These are phyloP conservation scores for Lasaia peninsularis DNA, from an alignment of 1,140 invertebrate genomes.

Conservation along the genomic window DNA sequence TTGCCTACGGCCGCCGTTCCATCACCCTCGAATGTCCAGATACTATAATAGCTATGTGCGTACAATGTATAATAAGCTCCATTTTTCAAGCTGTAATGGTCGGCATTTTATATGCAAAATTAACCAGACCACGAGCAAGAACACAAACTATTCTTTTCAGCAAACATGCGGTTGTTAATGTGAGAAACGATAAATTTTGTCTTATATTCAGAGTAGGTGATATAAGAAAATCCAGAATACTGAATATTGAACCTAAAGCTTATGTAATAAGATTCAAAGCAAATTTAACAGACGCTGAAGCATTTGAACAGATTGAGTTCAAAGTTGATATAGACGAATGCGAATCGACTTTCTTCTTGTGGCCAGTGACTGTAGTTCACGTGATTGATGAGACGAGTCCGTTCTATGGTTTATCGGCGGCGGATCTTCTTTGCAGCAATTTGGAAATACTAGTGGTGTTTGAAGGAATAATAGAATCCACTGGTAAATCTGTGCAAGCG, in stretches of 20 bases:
- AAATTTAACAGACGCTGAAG: constrained; percentile 82
- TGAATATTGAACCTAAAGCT: constrained; percentile 90
- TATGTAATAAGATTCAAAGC: constrained; percentile 87
- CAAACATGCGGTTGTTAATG: constrained; percentile 89
- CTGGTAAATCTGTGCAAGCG: constrained; percentile 81
- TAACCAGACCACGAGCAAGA: constrained; percentile 95
- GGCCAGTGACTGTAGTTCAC: constrained; percentile 90
- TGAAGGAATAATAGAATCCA: constrained; percentile 85
- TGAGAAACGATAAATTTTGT: constrained; percentile 89
- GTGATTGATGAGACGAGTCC: constrained; percentile 85
- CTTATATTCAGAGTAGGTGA: constrained; percentile 95
- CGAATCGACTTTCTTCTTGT: constrained; percentile 88
- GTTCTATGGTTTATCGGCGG: constrained; percentile 88
- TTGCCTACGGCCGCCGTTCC: constrained; percentile 85
- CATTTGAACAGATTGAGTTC: constrained; percentile 83
- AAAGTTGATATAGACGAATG: constrained; percentile 86
- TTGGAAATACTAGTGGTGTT: constrained; percentile 88
- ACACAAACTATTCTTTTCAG: constrained; percentile 95
- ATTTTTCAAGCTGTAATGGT: constrained; percentile 89
- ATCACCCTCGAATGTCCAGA: constrained; percentile 95
- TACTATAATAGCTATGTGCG: constrained; percentile 95
- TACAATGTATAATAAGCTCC: constrained; percentile 96
- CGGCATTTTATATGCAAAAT: constrained; percentile 91
- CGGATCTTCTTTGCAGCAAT: constrained; percentile 86
- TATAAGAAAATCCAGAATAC: constrained; percentile 95